Evolutionary conservation across 2,797 vertebrate genomes (phyloP).

Genomic region (Xenopus petersii): DNA sequence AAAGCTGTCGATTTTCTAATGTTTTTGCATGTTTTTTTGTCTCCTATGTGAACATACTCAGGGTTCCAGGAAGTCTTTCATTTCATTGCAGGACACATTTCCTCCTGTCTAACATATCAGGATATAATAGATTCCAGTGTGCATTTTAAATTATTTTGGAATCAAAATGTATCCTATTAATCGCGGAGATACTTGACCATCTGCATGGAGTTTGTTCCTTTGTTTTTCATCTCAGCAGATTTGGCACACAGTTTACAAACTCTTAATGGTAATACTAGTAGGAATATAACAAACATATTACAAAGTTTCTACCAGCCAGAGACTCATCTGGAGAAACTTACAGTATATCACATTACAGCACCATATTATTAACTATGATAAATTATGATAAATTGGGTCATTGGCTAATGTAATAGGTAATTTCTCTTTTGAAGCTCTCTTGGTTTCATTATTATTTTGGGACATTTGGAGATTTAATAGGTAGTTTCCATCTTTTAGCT

Average conservation of each 20-base stretch:
- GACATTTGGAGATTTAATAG: too few species aligned
- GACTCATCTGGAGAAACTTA: too few species aligned
- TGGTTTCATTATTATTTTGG: too few species aligned
- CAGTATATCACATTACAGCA: too few species aligned
- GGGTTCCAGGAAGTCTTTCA: conserved; percentile 72
- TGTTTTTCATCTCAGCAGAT: conserved; percentile 48
- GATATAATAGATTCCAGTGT: conserved; percentile 66
- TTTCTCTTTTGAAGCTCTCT: too few species aligned
- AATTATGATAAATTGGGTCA: too few species aligned
- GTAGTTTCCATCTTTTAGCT: too few species aligned
- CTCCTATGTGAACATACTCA: conserved; percentile 59
- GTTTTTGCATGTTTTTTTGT: conserved; percentile 65
- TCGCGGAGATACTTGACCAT: conserved; percentile 55
- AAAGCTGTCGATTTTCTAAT: conserved; percentile 68
- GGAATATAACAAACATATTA: conserved; percentile 36
- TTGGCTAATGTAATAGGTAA: too few species aligned
- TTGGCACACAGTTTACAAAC: conserved; percentile 39
- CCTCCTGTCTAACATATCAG: conserved; percentile 63
- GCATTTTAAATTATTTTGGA: conserved; percentile 66
- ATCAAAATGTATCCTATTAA: conserved; percentile 52
- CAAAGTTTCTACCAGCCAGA: conserved; percentile 15
- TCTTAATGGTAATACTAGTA: conserved; percentile 16
- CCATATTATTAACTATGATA: too few species aligned
- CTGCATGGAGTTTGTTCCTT: conserved; percentile 42
- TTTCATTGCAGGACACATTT: conserved; percentile 69